Evolutionary conservation across 1,140 invertebrate species (phyloP), one percentile per base, ranked within the genome.

Genomic region (Oscheius sp.): DNA sequence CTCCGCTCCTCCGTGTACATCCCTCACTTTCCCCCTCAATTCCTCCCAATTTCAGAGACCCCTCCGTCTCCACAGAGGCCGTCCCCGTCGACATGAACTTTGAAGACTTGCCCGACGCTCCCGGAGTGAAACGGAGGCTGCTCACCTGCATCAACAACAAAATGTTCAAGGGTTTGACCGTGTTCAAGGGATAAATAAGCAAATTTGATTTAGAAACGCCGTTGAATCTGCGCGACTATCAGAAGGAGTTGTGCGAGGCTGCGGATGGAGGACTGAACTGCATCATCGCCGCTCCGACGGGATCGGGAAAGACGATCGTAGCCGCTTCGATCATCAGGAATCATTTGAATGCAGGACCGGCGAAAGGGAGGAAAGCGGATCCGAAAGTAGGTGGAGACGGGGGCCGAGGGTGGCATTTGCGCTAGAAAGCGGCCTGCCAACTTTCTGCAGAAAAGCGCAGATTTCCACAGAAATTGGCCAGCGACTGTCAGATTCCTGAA

Each of bases 291-390:
- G 74, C 74, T 28, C 74, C 74, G 13, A 76, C 74, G 18, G 74
- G 74, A 20, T 74, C 74, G 3, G 74, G 74, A 35, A 76, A 76
- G 32, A 76, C 74, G 18, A 46, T 76, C 18, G 74, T 76, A 18
- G 75, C 75, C 26, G 62, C 65, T 2, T 42, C 61, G 26, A 68
- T 76, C 36, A 76, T 76, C 23, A 62, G 64, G 32, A 32, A 76
- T 15, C 75, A 76, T 64, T 49, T 76, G 28, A 49, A 76, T 15
- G 29, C 23, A 0, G 28, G 70, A 20, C 29, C 18, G 18, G 42
- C 15, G 46, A 45, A 3, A 49, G 72, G 2, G 1, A 35, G 59
- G 55, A 23, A 3, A 52, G 34, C 29, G 7, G 38, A 52, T 61
- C 78, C 85, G 18, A 74, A n/a, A n/a, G n/a, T n/a, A n/a, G n/a